A percentile compares a stretch with the other conserved stretches of the same genome.
phyloP scores from a whole-genome alignment of 2,113 vertebrate genomes.

The Rynchops niger region DNA sequence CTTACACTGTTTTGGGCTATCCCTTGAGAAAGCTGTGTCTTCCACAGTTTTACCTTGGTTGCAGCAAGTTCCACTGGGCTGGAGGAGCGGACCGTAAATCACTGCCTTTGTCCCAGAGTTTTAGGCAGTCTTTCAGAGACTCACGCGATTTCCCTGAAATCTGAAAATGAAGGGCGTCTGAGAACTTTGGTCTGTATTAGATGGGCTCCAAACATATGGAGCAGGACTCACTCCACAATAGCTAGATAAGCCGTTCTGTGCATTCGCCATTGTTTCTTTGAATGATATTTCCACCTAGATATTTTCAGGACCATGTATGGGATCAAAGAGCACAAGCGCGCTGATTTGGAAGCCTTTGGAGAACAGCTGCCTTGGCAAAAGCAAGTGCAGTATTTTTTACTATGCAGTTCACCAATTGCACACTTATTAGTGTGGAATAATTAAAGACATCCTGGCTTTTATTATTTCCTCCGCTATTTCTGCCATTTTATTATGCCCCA shows the following conservation, averaged over 20 bases:
- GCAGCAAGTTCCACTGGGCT: background rate
- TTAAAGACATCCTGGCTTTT: background rate
- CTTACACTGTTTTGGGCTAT: background rate
- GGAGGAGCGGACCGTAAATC: accelerated
- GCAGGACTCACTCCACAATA: background rate
- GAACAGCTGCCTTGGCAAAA: slow-evolving; percentile 4
- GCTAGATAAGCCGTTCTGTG: background rate
- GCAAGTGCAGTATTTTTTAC: background rate
- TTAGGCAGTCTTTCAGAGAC: background rate
- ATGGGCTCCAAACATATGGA: accelerated
- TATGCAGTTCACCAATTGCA: background rate
- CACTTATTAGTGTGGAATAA: background rate
- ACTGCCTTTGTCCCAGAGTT: background rate
- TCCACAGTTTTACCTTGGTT: background rate
- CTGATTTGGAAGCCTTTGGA: background rate
- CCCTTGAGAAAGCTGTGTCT: background rate
- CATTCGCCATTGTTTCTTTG: background rate
- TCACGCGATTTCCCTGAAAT: background rate
- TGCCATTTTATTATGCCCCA: background rate
- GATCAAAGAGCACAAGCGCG: background rate
- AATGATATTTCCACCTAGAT: background rate
- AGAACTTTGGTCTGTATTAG: background rate
- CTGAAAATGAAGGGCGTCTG: background rate
- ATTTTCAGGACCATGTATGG: background rate
- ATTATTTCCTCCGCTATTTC: background rate